Percentiles rank a stretch among this genome's conserved stretches.
Conservation (phyloP, 1,140 invertebrate species). For the Stenopsyche tienmushanensis region DNA sequence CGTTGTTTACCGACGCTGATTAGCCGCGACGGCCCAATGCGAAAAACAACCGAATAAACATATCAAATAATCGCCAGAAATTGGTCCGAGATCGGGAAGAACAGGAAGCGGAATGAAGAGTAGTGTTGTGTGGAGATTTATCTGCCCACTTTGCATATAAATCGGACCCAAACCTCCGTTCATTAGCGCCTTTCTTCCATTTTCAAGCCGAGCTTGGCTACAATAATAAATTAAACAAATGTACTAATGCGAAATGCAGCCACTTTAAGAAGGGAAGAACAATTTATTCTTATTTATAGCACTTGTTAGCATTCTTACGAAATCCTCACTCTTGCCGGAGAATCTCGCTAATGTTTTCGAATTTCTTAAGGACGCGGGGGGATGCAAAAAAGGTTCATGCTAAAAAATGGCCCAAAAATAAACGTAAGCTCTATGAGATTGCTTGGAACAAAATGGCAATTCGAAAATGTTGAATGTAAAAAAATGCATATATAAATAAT, state of each 20-base stretch:
- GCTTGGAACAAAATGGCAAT: too few species aligned
- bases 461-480: too few species aligned
- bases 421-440: too few species aligned
- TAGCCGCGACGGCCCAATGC: too few species aligned
- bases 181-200: constrained; percentile 26
- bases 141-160: constrained; percentile 29
- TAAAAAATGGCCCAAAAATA: too few species aligned
- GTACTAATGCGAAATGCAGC: constrained; percentile 30
- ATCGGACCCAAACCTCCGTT: constrained; percentile 16
- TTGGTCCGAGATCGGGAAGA: too few species aligned
- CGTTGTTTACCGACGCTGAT: too few species aligned
- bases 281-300: constrained; percentile 30
- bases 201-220: neutral
- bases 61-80: too few species aligned
- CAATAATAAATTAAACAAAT: constrained; percentile 32
- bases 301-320: constrained; percentile 20
- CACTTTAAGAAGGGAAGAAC: constrained; percentile 18
- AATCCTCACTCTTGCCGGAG: neutral
- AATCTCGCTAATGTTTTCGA: neutral
- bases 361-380: too few species aligned
- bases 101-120: too few species aligned
- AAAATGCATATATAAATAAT: neutral
- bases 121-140: neutral
- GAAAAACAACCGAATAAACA: too few species aligned
- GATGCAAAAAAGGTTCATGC: too few species aligned